Percentiles rank a stretch among this genome's conserved stretches.
These are phyloP conservation scores for Diorhabda carinulata DNA, from an alignment of 1,140 invertebrate species.

Conservation along the genomic window DNA sequence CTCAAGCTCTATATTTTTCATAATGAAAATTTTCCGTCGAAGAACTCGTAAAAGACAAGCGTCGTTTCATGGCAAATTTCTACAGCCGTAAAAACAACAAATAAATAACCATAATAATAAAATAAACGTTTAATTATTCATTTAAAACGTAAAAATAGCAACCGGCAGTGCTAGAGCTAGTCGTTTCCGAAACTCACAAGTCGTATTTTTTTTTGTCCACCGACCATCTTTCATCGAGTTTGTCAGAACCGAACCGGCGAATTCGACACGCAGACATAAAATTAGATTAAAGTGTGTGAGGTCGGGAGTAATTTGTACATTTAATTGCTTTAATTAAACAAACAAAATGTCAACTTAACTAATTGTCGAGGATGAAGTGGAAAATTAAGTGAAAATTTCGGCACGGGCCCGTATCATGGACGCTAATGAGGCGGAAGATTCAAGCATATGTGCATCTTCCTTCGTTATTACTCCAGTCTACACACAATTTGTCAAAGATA, in stretches of 20 bases:
- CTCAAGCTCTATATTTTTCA: too few species aligned
- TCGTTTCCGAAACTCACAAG: not conserved
- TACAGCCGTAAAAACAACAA: too few species aligned
- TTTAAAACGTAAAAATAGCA: too few species aligned
- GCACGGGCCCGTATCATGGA: conserved; percentile 28
- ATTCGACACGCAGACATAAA: conserved; percentile 7
- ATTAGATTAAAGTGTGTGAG: conserved; percentile 25
- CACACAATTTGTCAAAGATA: conserved; percentile 12
- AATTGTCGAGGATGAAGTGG: conserved; percentile 25
- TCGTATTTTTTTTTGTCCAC: not conserved
- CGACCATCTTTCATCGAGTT: conserved; percentile 4
- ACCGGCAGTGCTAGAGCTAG: too few species aligned
- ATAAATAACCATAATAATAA: too few species aligned
- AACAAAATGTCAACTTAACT: conserved; percentile 24
- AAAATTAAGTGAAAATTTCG: conserved; percentile 34
- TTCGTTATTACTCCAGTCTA: conserved; percentile 11
- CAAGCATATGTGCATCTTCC: conserved; percentile 6
- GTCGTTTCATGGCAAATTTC: too few species aligned
- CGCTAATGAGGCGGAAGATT: conserved; percentile 14
- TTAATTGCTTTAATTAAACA: conserved; percentile 29
- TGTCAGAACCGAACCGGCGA: conserved; percentile 9
- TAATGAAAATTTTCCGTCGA: too few species aligned
- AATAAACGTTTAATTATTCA: too few species aligned
- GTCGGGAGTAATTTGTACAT: conserved; percentile 23
- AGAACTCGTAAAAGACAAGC: too few species aligned